Conservation (phyloP, 2,797 vertebrate species). For the Pachyuromys duprasi region DNA sequence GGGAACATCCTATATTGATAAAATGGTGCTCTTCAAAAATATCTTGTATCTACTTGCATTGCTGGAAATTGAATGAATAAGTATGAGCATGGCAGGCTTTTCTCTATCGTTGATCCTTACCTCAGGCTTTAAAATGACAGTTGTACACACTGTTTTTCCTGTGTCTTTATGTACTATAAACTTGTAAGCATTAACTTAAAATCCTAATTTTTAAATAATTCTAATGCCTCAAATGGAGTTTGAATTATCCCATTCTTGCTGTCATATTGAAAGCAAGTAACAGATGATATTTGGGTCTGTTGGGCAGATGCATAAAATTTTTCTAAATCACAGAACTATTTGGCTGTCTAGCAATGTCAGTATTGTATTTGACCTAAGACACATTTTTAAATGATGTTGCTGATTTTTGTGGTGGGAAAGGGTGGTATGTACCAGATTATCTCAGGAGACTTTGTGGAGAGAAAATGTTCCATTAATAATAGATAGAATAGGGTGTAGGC, state of each 20-base stretch:
- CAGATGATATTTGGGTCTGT: neutral
- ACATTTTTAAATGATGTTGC: neutral
- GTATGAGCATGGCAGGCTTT: neutral
- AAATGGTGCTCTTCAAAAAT: conserved; percentile 7
- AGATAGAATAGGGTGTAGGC: neutral
- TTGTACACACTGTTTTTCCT: neutral
- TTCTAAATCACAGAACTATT: neutral
- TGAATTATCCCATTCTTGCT: conserved; percentile 2
- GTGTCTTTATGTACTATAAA: neutral
- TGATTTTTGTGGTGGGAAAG: conserved; percentile 9
- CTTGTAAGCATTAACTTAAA: neutral
- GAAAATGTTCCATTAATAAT: neutral
- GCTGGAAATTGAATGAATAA: neutral
- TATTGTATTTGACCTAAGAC: neutral
- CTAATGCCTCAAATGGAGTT: neutral
- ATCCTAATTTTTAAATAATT: neutral
- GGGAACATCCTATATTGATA: neutral
- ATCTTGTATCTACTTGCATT: neutral
- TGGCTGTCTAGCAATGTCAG: neutral
- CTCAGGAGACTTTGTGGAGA: neutral
- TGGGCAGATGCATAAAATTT: neutral
- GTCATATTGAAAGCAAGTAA: neutral
- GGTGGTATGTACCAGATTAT: neutral
- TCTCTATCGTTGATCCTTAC: neutral
- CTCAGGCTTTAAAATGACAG: neutral